Percentiles rank a stretch among this genome's conserved stretches.
Conservation (phyloP, 2,888 invertebrate genomes). For the Antheraea assamensis region DNA sequence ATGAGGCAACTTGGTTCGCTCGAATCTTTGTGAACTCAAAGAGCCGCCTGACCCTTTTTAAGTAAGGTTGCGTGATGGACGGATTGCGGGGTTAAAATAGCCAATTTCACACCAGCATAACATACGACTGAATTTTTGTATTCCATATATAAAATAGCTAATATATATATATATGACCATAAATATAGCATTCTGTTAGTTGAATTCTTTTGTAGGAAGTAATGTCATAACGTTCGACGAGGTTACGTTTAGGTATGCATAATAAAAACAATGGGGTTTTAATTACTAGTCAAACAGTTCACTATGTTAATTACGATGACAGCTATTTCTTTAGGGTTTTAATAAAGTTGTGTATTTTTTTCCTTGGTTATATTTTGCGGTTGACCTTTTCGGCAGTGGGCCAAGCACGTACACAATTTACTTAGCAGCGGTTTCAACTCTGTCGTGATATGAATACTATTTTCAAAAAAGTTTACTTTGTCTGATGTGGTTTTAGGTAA, state of each 20-base stretch:
- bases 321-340: neutral
- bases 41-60: constrained; percentile 15
- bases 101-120: constrained; percentile 6
- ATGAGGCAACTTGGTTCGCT: neutral
- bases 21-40: constrained; percentile 18
- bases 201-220: neutral
- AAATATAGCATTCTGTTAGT: neutral
- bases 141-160: neutral
- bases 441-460: constrained; percentile 72
- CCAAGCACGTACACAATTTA: constrained; percentile 80
- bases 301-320: neutral
- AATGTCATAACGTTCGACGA: too few relatives aligned
- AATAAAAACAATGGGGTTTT: neutral
- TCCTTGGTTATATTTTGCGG: constrained; percentile 46
- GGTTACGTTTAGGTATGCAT: too few relatives aligned
- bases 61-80: constrained; percentile 21
- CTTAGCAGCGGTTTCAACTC: constrained; percentile 64
- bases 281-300: neutral
- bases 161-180: neutral
- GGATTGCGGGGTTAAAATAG: constrained; percentile 13
- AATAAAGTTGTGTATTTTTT: neutral
- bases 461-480: constrained; percentile 33
- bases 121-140: neutral
- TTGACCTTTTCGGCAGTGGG: constrained; percentile 71
- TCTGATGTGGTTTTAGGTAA: neutral